Evolutionary conservation across 2,797 vertebrate species (phyloP), one percentile per base, ranked within the genome.

Genomic region (Brotula barbata): DNA sequence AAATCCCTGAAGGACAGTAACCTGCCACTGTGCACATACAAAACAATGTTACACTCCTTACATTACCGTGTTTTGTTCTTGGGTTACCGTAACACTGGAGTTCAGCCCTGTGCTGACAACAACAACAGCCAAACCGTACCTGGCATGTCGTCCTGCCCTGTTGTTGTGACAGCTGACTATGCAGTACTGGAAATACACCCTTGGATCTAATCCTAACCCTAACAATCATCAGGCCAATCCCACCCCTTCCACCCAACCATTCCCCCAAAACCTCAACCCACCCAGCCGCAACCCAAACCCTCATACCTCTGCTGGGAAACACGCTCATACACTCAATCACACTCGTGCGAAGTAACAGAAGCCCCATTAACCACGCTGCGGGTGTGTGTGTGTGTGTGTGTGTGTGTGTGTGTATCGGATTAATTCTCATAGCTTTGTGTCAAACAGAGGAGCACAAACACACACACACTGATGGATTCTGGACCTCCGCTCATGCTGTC

Each of bases 101-200:
- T 54, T 71, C 68, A 64, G 69, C 49, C 64, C 57, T 40, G 54
- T 20, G 22, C 39, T 21, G n/a, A n/a, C n/a, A 45, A 73, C 14
- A 51, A 59, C 75, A 75, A 43, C 54, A 20, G 28, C 23, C 36
- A 20, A 52, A 43, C 31, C 22, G 56, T 17, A 14, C 9, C 3
- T 56, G 49, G 59, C 47, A 52, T 60, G 58, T 68, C 4, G 25
- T 28, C 25, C 46, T 39, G 6, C 25, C 39, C 7, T 50, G 59
- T 49, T 61, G 49, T 72, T 65, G 71, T 70, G 84, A 91, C 92
- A 93, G 90, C 90, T 92, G 90, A 79, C 77, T 83, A 89, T 89
- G 84, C 66, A 45, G 61, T 62, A 75, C 82, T 86, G 49, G 73
- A 89, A 77, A 88, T 85, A 88, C 68, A 84, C 78, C 71, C 68